Conservation (phyloP, 2,888 invertebrate genomes). For the Antitype chi region DNA sequence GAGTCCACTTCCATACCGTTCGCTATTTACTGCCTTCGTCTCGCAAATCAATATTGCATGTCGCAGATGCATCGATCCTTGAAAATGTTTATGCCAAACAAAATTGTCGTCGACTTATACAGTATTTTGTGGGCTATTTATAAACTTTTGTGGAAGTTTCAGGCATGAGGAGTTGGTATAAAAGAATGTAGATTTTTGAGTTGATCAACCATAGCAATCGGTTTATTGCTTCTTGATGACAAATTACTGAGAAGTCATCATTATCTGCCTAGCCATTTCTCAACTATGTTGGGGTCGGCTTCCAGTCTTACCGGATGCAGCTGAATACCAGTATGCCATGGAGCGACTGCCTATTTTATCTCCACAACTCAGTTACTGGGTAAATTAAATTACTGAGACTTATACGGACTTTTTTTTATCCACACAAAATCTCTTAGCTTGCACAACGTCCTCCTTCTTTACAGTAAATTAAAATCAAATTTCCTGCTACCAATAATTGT, state of each 20-base stretch:
- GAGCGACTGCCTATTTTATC: too few relatives aligned
- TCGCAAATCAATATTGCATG: constrained; percentile 85
- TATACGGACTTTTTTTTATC: neutral
- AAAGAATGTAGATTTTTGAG: constrained; percentile 7
- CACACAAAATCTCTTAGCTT: neutral
- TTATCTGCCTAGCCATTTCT: too few relatives aligned
- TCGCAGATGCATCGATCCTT: constrained; percentile 80
- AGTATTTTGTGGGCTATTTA: constrained; percentile 50
- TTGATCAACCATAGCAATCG: neutral
- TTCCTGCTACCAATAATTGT: neutral
- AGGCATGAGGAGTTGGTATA: neutral
- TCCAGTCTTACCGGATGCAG: too few relatives aligned
- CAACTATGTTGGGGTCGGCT: too few relatives aligned
- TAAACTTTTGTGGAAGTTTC: constrained; percentile 33
- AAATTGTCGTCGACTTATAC: constrained; percentile 63
- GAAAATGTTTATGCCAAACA: constrained; percentile 75
- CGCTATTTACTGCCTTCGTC: constrained; percentile 84
- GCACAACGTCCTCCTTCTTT: neutral
- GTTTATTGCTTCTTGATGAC: too few relatives aligned
- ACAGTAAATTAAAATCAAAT: neutral
- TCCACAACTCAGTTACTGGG: too few relatives aligned
- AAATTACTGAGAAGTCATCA: neutral
- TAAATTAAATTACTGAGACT: too few relatives aligned
- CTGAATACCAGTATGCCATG: too few relatives aligned
- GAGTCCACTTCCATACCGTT: constrained; percentile 83